phyloP scores from a whole-genome alignment of 2,113 vertebrate species.

The Proteles cristata region DNA sequence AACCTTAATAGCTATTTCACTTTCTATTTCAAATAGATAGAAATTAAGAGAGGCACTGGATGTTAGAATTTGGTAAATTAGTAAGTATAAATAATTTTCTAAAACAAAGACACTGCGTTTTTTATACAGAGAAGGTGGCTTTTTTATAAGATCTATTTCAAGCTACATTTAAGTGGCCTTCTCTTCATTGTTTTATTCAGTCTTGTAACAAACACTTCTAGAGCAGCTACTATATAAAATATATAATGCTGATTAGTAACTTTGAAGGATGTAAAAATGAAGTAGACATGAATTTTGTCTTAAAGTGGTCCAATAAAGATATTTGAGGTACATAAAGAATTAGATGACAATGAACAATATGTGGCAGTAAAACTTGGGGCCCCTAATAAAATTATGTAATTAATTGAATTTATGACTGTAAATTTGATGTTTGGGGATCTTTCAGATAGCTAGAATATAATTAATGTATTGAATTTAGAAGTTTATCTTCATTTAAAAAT shows the following conservation, averaged over 20 bases:
- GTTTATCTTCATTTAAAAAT: not conserved
- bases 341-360: not conserved
- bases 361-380: not conserved
- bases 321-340: not conserved
- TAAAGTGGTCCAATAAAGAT: not conserved
- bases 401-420: not conserved
- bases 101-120: slow-evolving; percentile 48
- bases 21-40: slow-evolving; percentile 64
- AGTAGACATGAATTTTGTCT: not conserved
- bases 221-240: not conserved
- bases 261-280: not conserved
- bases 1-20: slow-evolving; percentile 55
- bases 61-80: slow-evolving; percentile 59
- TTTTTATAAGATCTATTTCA: slow-evolving; percentile 42
- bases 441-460: not conserved
- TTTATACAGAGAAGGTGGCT: not conserved
- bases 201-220: not conserved
- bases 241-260: not conserved
- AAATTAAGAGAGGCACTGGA: slow-evolving; percentile 37
- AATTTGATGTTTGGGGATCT: not conserved
- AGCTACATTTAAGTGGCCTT: not conserved
- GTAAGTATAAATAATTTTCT: slow-evolving; percentile 62
- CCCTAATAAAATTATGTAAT: slow-evolving; percentile 8
- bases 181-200: not conserved
- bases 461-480: not conserved